Base-by-base conservation (phyloP, 2,888 invertebrate genomes). In the Alloplasta piceator region DNA sequence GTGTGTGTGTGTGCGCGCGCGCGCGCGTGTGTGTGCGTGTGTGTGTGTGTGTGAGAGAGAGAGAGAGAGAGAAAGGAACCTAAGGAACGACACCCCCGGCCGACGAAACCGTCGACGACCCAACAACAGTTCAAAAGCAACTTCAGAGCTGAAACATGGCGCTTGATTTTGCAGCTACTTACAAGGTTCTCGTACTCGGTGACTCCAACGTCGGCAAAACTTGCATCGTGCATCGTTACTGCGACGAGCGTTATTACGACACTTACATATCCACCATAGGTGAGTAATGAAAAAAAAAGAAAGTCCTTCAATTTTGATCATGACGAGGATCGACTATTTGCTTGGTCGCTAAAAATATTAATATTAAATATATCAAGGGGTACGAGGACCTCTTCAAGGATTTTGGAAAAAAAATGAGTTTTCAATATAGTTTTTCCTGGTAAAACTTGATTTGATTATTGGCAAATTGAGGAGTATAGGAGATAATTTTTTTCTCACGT, bases 181-280 rank as follows among this genome's bases (percentile, higher is more conserved):
- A 97, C 92, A 97, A 97, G 93, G 95, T 97, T 85, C 93, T 97
- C 89, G 97, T 97, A 89, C 93, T 97, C 90, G 97, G 97, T 77
- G 97, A 97, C 93, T 97, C 97, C 71, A 97, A 97, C 93, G 97
- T 97, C 83, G 97, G 97, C 14, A 97, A 97, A 94, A 97, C 97
- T 80, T 97, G 97, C 93, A 96, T 97, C 87, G 97, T 97, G 88
- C 97, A 97, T 92, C 94, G 97, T 92, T 97, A 97, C 90, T 97
- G 97, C 92, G 97, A 97, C 92, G 97, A 97, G 92, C 94, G 96
- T 89, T 97, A 97, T 93, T 97, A 97, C 93, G 97, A 97, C 92
- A 97, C 97, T 86, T 97, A 97, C 93, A 97, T 97, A 93, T 97
- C 97, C 63, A 97, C 97, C 85, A 97, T 97, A 93, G 97, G 97